These are phyloP conservation scores for Ectemnius continuus DNA, from an alignment of 2,888 invertebrate species.

Conservation along the genomic window DNA sequence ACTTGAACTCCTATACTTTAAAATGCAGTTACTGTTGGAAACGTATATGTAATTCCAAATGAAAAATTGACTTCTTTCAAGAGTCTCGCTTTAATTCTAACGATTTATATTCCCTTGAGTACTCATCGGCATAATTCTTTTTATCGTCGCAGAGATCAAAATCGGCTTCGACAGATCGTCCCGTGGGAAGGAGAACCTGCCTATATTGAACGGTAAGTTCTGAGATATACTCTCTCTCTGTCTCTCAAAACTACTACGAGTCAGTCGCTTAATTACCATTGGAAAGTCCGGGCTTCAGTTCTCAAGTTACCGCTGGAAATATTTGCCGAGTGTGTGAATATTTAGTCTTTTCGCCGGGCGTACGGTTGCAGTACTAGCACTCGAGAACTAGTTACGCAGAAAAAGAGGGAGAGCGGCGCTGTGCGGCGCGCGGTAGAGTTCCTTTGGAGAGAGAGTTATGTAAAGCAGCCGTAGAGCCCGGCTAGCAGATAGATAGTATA, in stretches of 20 bases:
- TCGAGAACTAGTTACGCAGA: too few relatives aligned
- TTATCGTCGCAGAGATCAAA: constrained; percentile 78
- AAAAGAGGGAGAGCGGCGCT: too few relatives aligned
- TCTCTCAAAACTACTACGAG: background rate
- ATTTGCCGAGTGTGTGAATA: constrained; percentile 1
- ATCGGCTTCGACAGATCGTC: constrained; percentile 80
- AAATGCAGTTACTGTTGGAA: too few relatives aligned
- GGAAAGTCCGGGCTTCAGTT: background rate
- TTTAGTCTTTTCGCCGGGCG: background rate
- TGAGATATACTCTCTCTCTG: background rate
- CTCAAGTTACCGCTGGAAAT: background rate
- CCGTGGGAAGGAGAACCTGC: constrained; percentile 79
- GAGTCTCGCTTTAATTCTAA: background rate
- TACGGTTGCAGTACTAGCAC: too few relatives aligned
- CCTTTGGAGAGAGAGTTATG: too few relatives aligned
- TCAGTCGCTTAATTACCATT: background rate
- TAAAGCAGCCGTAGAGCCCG: too few relatives aligned
- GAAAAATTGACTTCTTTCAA: too few relatives aligned
- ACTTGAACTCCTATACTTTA: too few relatives aligned
- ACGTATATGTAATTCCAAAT: too few relatives aligned
- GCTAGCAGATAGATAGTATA: too few relatives aligned
- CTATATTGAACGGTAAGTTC: constrained; percentile 80
- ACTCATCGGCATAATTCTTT: background rate
- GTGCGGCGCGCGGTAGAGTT: too few relatives aligned
- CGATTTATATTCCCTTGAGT: background rate